These are phyloP conservation scores for Hyla sarda DNA, from an alignment of 2,113 vertebrate species.

Conservation along the genomic window DNA sequence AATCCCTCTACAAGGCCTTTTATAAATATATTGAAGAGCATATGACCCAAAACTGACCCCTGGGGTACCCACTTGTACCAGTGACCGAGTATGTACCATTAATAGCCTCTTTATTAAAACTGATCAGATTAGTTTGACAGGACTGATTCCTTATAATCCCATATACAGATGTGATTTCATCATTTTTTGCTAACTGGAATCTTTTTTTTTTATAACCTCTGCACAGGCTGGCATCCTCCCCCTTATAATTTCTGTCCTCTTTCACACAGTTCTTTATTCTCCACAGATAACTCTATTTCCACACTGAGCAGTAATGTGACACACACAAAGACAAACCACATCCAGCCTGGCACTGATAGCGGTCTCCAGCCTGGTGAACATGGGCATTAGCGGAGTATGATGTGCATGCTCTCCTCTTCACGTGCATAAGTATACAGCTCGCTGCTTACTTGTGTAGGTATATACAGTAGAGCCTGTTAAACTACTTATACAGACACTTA, in stretches of 20 bases:
- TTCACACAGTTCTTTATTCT: slow-evolving; percentile 22
- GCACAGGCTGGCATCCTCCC: background rate
- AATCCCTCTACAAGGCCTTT: too few relatives aligned
- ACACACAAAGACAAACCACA: too few relatives aligned
- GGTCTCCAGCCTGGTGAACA: background rate
- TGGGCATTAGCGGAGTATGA: background rate
- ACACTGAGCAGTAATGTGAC: slow-evolving; percentile 20
- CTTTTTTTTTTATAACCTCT: background rate
- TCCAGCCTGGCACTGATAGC: background rate
- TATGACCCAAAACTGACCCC: too few relatives aligned
- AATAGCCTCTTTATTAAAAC: too few relatives aligned
- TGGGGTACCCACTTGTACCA: too few relatives aligned
- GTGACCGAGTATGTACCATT: too few relatives aligned
- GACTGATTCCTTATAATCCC: too few relatives aligned
- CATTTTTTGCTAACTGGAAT: background rate
- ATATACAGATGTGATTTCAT: too few relatives aligned
- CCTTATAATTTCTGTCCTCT: background rate
- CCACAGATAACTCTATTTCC: slow-evolving; percentile 23
- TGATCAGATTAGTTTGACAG: too few relatives aligned
- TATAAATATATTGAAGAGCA: too few relatives aligned
- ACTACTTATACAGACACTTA: background rate
- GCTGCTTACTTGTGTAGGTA: background rate
- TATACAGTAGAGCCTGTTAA: background rate
- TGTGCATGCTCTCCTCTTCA: background rate
- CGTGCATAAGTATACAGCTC: background rate